phyloP scores from a whole-genome alignment of 2,113 vertebrate genomes.

The Xenotilapia flavipinnis region DNA sequence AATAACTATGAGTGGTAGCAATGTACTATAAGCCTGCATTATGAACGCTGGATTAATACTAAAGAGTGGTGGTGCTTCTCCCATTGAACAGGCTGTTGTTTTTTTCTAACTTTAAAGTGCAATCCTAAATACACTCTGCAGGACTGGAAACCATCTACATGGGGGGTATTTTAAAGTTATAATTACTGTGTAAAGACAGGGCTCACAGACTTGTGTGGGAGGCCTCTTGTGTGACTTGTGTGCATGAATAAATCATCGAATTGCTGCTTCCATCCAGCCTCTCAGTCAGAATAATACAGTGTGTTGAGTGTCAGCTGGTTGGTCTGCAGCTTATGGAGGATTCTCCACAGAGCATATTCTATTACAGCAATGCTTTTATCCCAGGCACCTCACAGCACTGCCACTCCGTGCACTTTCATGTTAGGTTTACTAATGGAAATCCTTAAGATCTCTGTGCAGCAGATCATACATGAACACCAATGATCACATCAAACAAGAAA shows the following conservation, averaged over 20 bases:
- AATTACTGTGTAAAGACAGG: not conserved
- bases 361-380: not conserved
- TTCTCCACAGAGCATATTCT: not conserved
- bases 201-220: not conserved
- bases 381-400: not conserved
- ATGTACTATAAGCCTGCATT: not conserved
- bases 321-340: not conserved
- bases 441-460: not conserved
- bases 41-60: not conserved
- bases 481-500: not conserved
- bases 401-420: not conserved
- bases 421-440: not conserved
- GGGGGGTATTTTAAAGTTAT: not conserved
- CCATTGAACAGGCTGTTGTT: not conserved
- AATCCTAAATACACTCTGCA: not conserved
- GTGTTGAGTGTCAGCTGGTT: not conserved
- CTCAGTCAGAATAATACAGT: slow-evolving; percentile 13
- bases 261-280: not conserved
- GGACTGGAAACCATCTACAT: not conserved
- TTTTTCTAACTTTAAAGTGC: not conserved
- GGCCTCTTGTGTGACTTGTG: not conserved
- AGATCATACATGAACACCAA: not conserved
- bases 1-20: not conserved
- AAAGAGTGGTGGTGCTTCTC: not conserved
- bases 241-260: not conserved